Conservation (phyloP, 2,888 invertebrate species). For the Petrolisthes cinctipes region DNA sequence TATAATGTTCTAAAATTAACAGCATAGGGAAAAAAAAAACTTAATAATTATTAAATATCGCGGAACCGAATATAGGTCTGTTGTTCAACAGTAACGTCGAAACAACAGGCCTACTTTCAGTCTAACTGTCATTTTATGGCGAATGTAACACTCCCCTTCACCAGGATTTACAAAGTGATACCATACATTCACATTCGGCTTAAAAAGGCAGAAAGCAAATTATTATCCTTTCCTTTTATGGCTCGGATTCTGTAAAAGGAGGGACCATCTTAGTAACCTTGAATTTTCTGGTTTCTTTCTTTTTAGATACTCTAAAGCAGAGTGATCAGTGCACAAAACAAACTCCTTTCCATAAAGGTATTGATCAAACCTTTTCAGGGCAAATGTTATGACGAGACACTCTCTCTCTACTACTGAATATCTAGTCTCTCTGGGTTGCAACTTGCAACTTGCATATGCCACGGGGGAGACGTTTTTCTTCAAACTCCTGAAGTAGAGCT, state of each 20-base stretch:
- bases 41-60: too few relatives aligned
- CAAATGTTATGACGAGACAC: background rate
- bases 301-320: slow-evolving; percentile 9
- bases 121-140: too few relatives aligned
- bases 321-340: slow-evolving; percentile 13
- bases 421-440: slow-evolving; percentile 2
- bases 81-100: too few relatives aligned
- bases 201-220: too few relatives aligned
- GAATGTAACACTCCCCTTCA: too few relatives aligned
- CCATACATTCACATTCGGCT: too few relatives aligned
- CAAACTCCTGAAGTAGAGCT: slow-evolving; percentile 3
- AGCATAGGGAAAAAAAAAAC: too few relatives aligned
- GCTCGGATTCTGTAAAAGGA: slow-evolving; percentile 1
- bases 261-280: slow-evolving; percentile 4
- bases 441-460: background rate
- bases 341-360: slow-evolving; percentile 20
- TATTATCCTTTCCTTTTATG: background rate
- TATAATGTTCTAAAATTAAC: too few relatives aligned
- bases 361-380: slow-evolving; percentile 4
- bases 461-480: background rate
- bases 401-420: background rate
- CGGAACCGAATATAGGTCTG: too few relatives aligned
- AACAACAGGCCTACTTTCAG: too few relatives aligned
- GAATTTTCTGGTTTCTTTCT: slow-evolving; percentile 15
- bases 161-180: too few relatives aligned